phyloP scores from a whole-genome alignment of 2,888 invertebrate species.

The Cremastobaeus sp. region DNA sequence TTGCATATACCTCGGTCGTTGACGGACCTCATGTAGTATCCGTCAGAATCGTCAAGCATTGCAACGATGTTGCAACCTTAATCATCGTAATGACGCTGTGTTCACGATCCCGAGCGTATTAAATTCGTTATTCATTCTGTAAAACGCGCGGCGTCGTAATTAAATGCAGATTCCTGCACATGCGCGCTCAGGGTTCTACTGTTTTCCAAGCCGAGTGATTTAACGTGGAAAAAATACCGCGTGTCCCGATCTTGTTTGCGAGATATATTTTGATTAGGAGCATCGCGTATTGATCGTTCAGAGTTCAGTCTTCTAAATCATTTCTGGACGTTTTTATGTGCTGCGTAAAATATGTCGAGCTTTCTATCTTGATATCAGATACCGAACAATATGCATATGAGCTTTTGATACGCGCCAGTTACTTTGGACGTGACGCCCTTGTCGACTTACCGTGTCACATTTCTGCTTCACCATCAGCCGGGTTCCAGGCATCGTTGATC shows the following conservation, averaged over 20 bases:
- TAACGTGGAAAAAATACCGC: no score
- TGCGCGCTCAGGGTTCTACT: no score
- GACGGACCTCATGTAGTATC: constrained; percentile 5
- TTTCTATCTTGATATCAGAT: constrained; percentile 3
- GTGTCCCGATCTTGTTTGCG: no score
- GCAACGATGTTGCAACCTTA: neutral
- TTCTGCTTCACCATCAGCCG: neutral
- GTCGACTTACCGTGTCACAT: neutral
- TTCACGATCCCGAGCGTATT: no score
- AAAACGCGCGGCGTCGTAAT: neutral
- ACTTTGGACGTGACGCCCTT: no score
- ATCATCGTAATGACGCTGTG: neutral
- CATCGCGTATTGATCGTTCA: constrained; percentile 3
- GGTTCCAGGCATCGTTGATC: constrained; percentile 9
- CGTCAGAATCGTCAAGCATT: neutral
- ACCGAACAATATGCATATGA: constrained; percentile 3
- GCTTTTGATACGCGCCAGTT: constrained; percentile 2
- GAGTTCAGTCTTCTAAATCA: constrained; percentile 18
- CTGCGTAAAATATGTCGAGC: constrained; percentile 4
- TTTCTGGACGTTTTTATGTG: constrained; percentile 13
- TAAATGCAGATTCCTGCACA: no score
- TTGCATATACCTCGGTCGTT: constrained; percentile 1
- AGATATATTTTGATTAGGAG: constrained; percentile 19
- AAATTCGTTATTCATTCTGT: neutral
- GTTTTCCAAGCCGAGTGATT: no score